These are phyloP conservation scores for Galerucella pusilla DNA, from an alignment of 2,888 invertebrate species.

Conservation along the genomic window DNA sequence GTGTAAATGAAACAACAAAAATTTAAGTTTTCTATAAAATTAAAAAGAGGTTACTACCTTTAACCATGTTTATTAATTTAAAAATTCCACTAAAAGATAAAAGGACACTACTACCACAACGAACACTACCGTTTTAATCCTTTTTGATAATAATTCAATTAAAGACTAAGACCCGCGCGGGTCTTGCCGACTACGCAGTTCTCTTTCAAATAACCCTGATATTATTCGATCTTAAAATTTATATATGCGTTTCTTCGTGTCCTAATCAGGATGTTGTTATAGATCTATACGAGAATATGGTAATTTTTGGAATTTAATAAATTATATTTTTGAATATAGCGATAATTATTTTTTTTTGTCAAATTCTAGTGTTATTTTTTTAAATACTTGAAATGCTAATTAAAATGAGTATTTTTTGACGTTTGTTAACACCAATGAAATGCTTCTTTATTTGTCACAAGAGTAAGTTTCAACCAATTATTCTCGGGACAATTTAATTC, in stretches of 20 bases:
- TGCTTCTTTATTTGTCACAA: too few relatives aligned
- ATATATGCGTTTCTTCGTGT: neutral
- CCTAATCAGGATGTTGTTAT: neutral
- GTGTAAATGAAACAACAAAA: too few relatives aligned
- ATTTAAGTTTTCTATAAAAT: too few relatives aligned
- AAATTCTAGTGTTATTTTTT: too few relatives aligned
- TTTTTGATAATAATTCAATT: neutral
- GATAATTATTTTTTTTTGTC: too few relatives aligned
- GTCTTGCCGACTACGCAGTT: neutral
- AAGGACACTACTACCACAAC: neutral
- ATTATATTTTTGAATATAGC: neutral
- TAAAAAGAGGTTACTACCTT: neutral
- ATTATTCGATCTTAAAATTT: neutral
- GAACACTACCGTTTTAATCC: neutral
- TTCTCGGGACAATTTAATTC: too few relatives aligned
- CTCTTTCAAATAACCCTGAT: constrained; percentile 11
- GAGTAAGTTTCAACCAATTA: too few relatives aligned
- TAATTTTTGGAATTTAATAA: neutral
- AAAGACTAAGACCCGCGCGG: neutral
- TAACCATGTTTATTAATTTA: neutral
- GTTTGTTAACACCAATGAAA: too few relatives aligned
- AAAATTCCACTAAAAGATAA: neutral
- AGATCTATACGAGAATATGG: neutral
- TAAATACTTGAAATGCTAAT: too few relatives aligned
- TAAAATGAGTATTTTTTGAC: too few relatives aligned